Base-by-base conservation (phyloP, 2,113 vertebrate genomes). In the Calidris pygmaea region DNA sequence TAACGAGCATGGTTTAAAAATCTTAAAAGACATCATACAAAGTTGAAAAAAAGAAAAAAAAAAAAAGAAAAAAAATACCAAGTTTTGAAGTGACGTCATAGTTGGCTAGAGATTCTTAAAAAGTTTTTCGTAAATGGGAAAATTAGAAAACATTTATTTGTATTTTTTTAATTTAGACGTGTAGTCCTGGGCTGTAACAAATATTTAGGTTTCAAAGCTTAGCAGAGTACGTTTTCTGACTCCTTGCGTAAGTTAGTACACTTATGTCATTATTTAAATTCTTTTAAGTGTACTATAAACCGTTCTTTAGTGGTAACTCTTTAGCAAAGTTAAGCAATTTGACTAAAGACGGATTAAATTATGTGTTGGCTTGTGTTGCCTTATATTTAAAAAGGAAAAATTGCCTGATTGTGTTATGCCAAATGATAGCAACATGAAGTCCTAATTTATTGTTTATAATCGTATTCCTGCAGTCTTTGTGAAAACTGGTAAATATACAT, bases 151-250 rank as follows among this genome's bases (percentile, higher is more conserved):
- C 98, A 97, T 98, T 99, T 98, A 98, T 97, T 97, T 98, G 97
- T 98, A 97, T 98, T 97, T 98, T 99, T 98, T 98, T 98, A 95
- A 97, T 98, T 97, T 98, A 98, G 98, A 98, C 93, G 96, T 98
- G 97, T 98, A 98, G 98, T 98, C 98, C 98, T 98, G 98, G 98
- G 98, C 98, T 98, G 98, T 98, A 98, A 98, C 96, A 93, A 98
- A 97, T 96, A 95, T 95, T 95, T 91, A 97, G 95, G 98, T 98
- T 98, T 98, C 97, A 97, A 97, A 98, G 98, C 98, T 98, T 99
- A 97, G 98, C 98, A 98, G 98, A 94, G 88, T 96, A 65, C 78
- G 95, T 98, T 95, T 66, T 29, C 84, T 79, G 96, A 95, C 96
- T 95, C 97, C 93, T 96, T 30, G 79, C 91, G 68, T 94, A 76